A percentile compares a stretch with the other conserved stretches of the same genome.
Evolutionary conservation across 2,888 invertebrate genomes (phyloP).

Genomic region (Epinotia brunnichana): DNA sequence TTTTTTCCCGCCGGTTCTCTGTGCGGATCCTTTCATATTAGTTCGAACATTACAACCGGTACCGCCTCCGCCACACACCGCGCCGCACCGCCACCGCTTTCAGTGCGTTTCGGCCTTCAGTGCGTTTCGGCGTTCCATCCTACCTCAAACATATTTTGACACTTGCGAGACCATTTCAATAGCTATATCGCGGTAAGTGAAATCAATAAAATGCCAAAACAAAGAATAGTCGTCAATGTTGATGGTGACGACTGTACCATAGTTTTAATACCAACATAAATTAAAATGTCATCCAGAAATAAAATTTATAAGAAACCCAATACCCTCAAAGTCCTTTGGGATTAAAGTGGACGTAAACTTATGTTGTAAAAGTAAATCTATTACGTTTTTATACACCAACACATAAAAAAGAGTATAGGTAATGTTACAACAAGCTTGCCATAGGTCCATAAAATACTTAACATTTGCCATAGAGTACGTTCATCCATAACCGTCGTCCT

Average conservation of each 20-base stretch:
- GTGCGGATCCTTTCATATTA: no score
- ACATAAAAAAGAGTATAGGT: conserved; percentile 40
- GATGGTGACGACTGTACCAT: background rate
- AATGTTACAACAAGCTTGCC: conserved; percentile 42
- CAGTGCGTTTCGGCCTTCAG: no score
- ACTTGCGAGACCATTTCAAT: no score
- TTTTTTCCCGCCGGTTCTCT: no score
- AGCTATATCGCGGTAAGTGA: no score
- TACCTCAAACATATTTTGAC: no score
- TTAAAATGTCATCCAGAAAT: conserved; percentile 10
- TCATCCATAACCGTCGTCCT: conserved; percentile 55
- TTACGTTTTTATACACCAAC: conserved; percentile 37
- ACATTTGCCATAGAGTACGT: conserved; percentile 49
- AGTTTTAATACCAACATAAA: conserved; percentile 10
- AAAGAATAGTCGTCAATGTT: no score
- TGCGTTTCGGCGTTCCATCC: no score
- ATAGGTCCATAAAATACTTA: conserved; percentile 42
- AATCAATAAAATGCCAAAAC: no score
- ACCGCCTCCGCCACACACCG: no score
- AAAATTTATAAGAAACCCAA: conserved; percentile 14
- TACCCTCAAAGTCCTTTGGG: conserved; percentile 31
- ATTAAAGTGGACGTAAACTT: conserved; percentile 36
- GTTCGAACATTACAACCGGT: no score
- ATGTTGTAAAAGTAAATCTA: conserved; percentile 43
- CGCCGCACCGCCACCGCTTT: no score